Conservation (phyloP, 2,113 vertebrate genomes). For the Cardinalis cardinalis region DNA sequence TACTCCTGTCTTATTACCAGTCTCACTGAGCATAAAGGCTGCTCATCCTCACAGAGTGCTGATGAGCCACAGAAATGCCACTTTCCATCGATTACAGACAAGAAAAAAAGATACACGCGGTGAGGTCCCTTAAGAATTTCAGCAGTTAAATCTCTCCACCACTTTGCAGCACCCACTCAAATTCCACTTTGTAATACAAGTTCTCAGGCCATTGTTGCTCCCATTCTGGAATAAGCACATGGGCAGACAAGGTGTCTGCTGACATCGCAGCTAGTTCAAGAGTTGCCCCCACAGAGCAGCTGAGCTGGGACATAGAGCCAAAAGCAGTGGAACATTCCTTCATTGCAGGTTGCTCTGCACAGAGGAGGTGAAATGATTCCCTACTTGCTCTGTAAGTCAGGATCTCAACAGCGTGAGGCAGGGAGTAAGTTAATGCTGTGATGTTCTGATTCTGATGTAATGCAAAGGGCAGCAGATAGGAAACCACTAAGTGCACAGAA, state of each 20-base stretch:
- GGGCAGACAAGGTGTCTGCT: background rate
- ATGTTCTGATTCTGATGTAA: background rate
- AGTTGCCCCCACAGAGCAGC: background rate
- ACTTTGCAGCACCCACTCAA: rapidly evolving
- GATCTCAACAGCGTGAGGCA: background rate
- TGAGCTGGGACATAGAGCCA: background rate
- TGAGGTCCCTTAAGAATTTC: background rate
- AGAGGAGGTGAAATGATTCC: background rate
- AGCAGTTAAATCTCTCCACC: background rate
- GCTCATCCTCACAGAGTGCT: background rate
- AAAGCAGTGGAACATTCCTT: background rate
- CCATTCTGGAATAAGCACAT: background rate
- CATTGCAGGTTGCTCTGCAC: background rate
- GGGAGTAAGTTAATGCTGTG: background rate
- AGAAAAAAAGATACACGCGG: background rate
- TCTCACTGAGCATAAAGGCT: background rate
- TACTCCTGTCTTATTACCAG: background rate
- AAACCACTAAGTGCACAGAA: background rate
- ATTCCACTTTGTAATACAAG: background rate
- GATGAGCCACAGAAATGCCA: background rate
- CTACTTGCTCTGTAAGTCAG: background rate
- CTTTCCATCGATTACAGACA: background rate
- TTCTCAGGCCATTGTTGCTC: background rate
- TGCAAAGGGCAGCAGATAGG: background rate
- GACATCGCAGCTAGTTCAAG: rapidly evolving